These are phyloP conservation scores for Papilio gigon DNA, from an alignment of 2,888 invertebrate genomes.

Conservation along the genomic window DNA sequence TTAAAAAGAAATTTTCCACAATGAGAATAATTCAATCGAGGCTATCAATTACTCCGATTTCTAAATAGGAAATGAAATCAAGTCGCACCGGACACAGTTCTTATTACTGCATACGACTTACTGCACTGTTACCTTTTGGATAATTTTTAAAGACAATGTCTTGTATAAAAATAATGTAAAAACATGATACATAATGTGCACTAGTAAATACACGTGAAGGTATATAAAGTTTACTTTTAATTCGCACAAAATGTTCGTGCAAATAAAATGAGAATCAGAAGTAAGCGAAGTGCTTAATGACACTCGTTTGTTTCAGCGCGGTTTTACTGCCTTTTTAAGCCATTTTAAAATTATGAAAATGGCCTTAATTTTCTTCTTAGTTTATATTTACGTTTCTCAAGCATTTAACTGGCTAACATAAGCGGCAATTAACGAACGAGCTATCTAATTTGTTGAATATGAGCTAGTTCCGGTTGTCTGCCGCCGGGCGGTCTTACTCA, in stretches of 20 bases:
- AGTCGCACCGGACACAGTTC: too few relatives aligned
- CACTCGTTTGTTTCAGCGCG: slow-evolving; percentile 30
- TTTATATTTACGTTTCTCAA: slow-evolving; percentile 56
- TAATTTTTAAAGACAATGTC: too few relatives aligned
- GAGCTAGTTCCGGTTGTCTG: slow-evolving; percentile 72
- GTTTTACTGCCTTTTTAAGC: slow-evolving; percentile 35
- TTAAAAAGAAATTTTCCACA: slow-evolving; percentile 1
- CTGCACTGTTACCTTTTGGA: too few relatives aligned
- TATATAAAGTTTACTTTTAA: slow-evolving; percentile 20
- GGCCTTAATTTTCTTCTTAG: slow-evolving; percentile 22
- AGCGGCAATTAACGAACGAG: slow-evolving; percentile 70
- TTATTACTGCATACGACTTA: too few relatives aligned
- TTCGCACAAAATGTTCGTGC: slow-evolving; percentile 8
- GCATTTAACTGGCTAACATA: slow-evolving; percentile 62
- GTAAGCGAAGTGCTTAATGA: slow-evolving; percentile 28
- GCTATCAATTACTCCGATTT: slow-evolving; percentile 10
- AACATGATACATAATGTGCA: not conserved
- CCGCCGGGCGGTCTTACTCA: slow-evolving; percentile 51
- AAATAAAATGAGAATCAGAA: slow-evolving; percentile 28
- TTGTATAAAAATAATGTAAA: too few relatives aligned
- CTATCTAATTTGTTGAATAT: slow-evolving; percentile 75
- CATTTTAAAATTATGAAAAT: slow-evolving; percentile 35
- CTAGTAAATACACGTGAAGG: not conserved
- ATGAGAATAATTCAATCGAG: not conserved
- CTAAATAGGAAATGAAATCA: not conserved